Percentiles rank a stretch among this genome's conserved stretches.
Conservation (phyloP, 2,797 vertebrate species). For the Darevskia mixta region DNA sequence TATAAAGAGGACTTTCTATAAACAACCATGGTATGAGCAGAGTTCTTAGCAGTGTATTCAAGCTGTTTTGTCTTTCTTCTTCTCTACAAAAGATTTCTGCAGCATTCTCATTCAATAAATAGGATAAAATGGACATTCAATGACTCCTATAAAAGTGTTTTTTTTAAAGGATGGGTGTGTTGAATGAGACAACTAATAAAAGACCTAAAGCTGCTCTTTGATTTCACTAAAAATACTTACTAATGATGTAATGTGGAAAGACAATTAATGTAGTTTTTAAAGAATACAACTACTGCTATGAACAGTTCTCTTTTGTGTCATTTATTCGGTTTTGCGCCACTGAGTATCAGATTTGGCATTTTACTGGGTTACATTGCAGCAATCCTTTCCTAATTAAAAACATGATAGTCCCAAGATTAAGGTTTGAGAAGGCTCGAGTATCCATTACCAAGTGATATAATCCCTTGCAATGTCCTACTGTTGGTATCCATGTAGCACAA, state of each 20-base stretch:
- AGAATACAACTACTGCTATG: conserved; percentile 59
- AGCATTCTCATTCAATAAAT: not conserved
- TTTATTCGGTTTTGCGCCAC: conserved; percentile 65
- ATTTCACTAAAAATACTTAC: conserved; percentile 20
- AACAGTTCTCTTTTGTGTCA: conserved; percentile 75
- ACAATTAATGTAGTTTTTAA: conserved; percentile 46
- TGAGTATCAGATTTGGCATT: conserved; percentile 76
- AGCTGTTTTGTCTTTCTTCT: not conserved
- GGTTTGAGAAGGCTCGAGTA: conserved; percentile 70
- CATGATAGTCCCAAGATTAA: conserved; percentile 81
- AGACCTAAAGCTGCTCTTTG: not conserved
- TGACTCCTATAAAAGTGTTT: not conserved
- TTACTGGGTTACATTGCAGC: conserved; percentile 75
- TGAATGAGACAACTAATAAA: not conserved
- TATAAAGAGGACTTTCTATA: not conserved
- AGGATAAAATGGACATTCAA: conserved; percentile 24
- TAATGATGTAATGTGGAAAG: not conserved
- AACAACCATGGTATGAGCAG: not conserved
- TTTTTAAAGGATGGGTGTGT: not conserved
- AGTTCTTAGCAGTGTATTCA: not conserved
- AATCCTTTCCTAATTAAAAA: conserved; percentile 90
- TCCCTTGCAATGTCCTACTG: conserved; percentile 56
- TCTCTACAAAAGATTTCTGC: conserved; percentile 27
- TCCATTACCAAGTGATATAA: conserved; percentile 79
- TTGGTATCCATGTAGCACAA: conserved; percentile 35